These are phyloP conservation scores for Tympanuchus pallidicinctus DNA, from an alignment of 2,113 vertebrate species.

Conservation along the genomic window DNA sequence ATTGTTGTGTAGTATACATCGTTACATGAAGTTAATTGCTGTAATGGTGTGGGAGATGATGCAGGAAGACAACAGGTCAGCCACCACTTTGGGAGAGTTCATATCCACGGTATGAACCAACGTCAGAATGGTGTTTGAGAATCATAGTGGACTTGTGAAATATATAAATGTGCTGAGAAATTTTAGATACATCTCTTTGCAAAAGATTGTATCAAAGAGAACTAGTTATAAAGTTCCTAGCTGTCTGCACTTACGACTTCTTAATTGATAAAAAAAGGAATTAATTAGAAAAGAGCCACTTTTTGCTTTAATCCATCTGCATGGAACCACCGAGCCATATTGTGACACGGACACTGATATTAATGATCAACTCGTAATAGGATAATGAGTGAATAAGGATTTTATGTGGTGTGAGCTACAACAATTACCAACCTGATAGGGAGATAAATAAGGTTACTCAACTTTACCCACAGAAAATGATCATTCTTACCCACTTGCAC, in stretches of 20 bases:
- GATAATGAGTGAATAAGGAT: slow-evolving; percentile 60
- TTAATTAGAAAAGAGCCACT: neutral
- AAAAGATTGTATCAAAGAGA: neutral
- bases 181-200: neutral
- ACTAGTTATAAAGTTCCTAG: neutral
- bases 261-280: neutral
- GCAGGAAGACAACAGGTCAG: slow-evolving; percentile 15
- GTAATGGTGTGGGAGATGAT: slow-evolving; percentile 1
- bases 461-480: slow-evolving; percentile 34
- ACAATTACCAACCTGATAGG: slow-evolving; percentile 54
- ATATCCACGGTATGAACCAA: neutral
- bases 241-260: neutral
- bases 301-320: slow-evolving; percentile 22
- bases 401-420: slow-evolving; percentile 46
- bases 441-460: slow-evolving; percentile 61
- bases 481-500: neutral
- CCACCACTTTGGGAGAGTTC: neutral
- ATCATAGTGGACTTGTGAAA: neutral
- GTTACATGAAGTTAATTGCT: slow-evolving; percentile 34
- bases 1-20: neutral
- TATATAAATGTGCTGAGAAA: neutral
- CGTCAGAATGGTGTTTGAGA: neutral
- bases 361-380: slow-evolving; percentile 43
- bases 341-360: slow-evolving; percentile 9
- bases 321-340: neutral